These are phyloP conservation scores for Aphidius ervi DNA, from an alignment of 1,140 invertebrate genomes.

Conservation along the genomic window DNA sequence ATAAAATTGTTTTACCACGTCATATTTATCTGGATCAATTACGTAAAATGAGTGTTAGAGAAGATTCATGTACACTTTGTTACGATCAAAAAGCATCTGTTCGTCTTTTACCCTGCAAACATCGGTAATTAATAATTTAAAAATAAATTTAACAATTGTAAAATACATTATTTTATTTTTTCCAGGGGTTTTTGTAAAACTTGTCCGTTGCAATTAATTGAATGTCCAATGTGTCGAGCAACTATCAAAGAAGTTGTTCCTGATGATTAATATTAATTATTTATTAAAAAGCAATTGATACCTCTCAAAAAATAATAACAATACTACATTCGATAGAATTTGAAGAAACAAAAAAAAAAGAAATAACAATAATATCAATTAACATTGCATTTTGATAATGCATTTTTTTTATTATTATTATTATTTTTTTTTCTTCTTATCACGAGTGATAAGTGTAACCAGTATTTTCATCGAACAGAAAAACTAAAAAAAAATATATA, in stretches of 20 bases:
- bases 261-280: background rate
- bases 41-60: conserved; percentile 69
- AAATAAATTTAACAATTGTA: no score
- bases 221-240: conserved; percentile 85
- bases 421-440: no score
- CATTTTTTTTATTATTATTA: no score
- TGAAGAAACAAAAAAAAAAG: no score
- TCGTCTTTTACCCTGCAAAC: conserved; percentile 73
- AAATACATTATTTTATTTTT: conserved; percentile 16
- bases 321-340: no score
- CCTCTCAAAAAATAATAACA: no score
- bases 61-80: conserved; percentile 85
- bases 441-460: no score
- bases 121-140: conserved; percentile 56
- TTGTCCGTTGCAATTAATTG: conserved; percentile 73
- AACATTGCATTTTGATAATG: no score
- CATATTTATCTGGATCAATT: conserved; percentile 73
- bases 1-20: conserved; percentile 66
- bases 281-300: no score
- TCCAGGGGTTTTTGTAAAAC: conserved; percentile 79
- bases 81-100: conserved; percentile 76
- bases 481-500: no score
- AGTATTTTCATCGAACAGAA: no score
- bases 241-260: conserved; percentile 45
- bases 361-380: no score